Evolutionary conservation across 2,888 invertebrate species (phyloP), one percentile per base, ranked within the genome.

Genomic region (Andrena minutula): DNA sequence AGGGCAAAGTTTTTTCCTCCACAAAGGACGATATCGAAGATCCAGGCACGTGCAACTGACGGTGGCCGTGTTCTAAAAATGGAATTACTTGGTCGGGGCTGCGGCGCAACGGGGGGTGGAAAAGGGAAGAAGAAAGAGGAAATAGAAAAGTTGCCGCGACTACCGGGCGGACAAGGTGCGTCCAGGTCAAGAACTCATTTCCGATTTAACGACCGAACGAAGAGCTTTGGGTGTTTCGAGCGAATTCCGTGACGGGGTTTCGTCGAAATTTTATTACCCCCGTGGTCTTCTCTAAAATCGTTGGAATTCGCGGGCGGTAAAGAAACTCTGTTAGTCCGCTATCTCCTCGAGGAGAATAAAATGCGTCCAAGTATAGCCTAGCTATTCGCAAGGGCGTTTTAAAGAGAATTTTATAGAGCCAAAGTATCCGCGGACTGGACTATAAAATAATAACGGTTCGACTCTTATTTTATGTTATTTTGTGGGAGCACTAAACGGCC

Each of bases 151-250:
- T 56, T 79, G 70, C 26, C 53, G 47, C 51, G 66, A 63, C 65
- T 71, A 72, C 60, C 68, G 58, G 30, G 10, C n/a, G 71, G 77
- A 51, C 58, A 53, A 72, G 73, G 66, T 49, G 63, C 75, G 77
- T 70, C 65, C 74, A 64, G 78, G 79, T 87, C 79, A 87, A 87
- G 84, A 85, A 78, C 82, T 87, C 84, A 82, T 87, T 87, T 82
- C 84, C 80, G 82, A 86, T 86, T 86, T 86, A 87, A 87, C 84
- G 87, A 82, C 65, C 71, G 65, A 56, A 41, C 78, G 76, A 47
- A 41, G 26, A 64, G 65, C 16, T 23, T 53, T 26, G 47, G 47
- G 60, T 58, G 73, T 71, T 68, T 51, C 69, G 51, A 56, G 20
- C 63, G 74, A 66, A 64, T 72, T 75, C 80, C 58, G 60, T 41